These are phyloP conservation scores for Galleria mellonella DNA, from an alignment of 1,140 invertebrate species.

Conservation along the genomic window DNA sequence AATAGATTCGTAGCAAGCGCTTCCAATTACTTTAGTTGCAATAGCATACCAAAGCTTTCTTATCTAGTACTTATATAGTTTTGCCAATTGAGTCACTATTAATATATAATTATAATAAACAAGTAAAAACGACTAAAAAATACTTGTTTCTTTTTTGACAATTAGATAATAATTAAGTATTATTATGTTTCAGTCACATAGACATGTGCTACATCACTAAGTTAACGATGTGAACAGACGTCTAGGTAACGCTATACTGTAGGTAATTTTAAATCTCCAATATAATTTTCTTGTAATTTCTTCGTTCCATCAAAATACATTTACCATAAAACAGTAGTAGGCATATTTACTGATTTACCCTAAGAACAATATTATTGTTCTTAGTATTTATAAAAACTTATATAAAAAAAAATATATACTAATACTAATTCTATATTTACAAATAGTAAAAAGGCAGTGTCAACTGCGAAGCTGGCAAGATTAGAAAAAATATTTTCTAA, in stretches of 20 bases:
- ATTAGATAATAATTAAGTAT: too few species aligned
- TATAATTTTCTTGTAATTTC: background rate
- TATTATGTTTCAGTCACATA: slow-evolving; percentile 47
- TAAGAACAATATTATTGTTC: background rate
- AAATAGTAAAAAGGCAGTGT: slow-evolving; percentile 63
- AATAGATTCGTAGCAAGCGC: slow-evolving; percentile 48
- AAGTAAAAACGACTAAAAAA: too few species aligned
- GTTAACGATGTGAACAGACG: slow-evolving; percentile 57
- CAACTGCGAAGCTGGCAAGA: slow-evolving; percentile 70
- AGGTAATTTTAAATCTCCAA: slow-evolving; percentile 2
- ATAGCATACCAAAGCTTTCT: slow-evolving; percentile 31
- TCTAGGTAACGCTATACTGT: slow-evolving; percentile 47
- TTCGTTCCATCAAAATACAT: background rate
- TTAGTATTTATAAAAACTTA: slow-evolving; percentile 3
- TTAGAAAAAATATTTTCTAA: slow-evolving; percentile 54
- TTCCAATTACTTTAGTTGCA: slow-evolving; percentile 32
- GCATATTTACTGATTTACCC: too few species aligned
- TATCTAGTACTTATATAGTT: slow-evolving; percentile 1
- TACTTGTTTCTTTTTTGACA: too few species aligned
- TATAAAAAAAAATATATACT: slow-evolving; percentile 17
- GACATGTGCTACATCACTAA: slow-evolving; percentile 64
- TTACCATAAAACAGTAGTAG: background rate
- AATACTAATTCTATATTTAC: slow-evolving; percentile 52
- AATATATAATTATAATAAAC: too few species aligned
- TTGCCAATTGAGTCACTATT: too few species aligned